A percentile compares a stretch with the other conserved stretches of the same genome.
phyloP scores from a whole-genome alignment of 2,113 vertebrate genomes.

The Poecilia latipinna region DNA sequence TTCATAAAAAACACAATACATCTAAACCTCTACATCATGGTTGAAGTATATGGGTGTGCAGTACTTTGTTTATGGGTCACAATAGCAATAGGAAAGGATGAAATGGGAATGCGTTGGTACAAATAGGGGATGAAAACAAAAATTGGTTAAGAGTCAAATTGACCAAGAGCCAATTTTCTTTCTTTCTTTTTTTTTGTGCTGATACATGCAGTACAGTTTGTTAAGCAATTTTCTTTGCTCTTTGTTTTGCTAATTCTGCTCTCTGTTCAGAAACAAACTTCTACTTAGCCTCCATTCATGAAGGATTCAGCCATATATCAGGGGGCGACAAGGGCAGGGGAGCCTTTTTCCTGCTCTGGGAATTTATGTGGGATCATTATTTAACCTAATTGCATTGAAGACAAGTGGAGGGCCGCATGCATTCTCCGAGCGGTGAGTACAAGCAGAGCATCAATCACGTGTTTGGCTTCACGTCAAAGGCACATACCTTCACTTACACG shows the following conservation, averaged over 20 bases:
- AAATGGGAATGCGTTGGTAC: too few species aligned
- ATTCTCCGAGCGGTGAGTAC: slow-evolving; percentile 47
- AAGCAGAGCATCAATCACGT: slow-evolving; percentile 53
- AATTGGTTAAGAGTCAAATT: too few species aligned
- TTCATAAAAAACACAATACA: too few species aligned
- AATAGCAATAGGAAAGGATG: too few species aligned
- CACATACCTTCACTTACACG: slow-evolving; percentile 11
- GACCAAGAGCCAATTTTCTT: not conserved
- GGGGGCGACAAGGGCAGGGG: slow-evolving; percentile 59
- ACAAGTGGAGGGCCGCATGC: slow-evolving; percentile 65
- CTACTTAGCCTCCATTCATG: slow-evolving; percentile 40
- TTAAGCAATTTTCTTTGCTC: not conserved
- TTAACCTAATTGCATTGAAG: slow-evolving; percentile 74
- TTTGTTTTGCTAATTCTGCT: not conserved
- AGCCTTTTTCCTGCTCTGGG: slow-evolving; percentile 50
- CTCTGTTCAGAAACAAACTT: not conserved
- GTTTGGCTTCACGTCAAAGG: slow-evolving; percentile 23
- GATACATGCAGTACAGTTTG: not conserved
- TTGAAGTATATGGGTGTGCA: too few species aligned
- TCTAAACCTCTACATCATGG: too few species aligned
- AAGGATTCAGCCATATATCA: slow-evolving; percentile 59
- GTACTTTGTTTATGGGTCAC: too few species aligned
- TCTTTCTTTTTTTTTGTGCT: not conserved
- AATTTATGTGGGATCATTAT: slow-evolving; percentile 74
- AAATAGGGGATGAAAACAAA: too few species aligned